Evolutionary conservation across 2,113 vertebrate genomes (phyloP).

Genomic region (Sakesphorus luctuosus): DNA sequence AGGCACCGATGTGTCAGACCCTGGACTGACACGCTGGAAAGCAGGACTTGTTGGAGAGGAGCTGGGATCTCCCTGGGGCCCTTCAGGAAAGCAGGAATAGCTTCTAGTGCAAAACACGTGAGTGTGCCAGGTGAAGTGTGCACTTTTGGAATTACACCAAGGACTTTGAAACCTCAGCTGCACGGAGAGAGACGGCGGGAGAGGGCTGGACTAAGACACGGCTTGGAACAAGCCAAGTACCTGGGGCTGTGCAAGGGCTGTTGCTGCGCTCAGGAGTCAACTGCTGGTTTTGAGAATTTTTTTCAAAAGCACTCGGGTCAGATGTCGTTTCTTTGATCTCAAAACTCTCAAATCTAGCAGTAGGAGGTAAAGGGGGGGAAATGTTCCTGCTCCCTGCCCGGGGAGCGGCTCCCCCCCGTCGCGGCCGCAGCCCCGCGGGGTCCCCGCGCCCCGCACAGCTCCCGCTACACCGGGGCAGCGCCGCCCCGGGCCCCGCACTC

Average conservation of each 20-base stretch:
- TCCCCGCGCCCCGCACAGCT: no score
- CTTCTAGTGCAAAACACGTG: neutral
- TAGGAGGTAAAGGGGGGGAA: neutral
- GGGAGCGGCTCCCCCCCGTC: no score
- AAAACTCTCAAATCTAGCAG: neutral
- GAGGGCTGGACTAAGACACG: neutral
- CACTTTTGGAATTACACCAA: rapidly evolving
- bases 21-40: neutral
- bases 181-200: neutral
- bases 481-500: neutral
- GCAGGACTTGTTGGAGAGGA: neutral
- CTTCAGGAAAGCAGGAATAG: neutral
- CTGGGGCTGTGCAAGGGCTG: neutral
- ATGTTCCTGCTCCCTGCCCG: neutral
- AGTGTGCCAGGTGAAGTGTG: neutral
- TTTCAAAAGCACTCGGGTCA: neutral
- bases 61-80: neutral
- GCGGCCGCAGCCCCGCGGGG: no score
- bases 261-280: neutral
- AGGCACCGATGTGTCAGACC: neutral
- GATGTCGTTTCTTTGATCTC: neutral
- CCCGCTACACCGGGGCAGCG: no score
- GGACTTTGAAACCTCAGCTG: neutral
- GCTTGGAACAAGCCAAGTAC: neutral
- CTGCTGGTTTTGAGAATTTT: neutral